These are phyloP conservation scores for Callocephalon fimbriatum DNA, from an alignment of 2,113 vertebrate species.

Conservation along the genomic window DNA sequence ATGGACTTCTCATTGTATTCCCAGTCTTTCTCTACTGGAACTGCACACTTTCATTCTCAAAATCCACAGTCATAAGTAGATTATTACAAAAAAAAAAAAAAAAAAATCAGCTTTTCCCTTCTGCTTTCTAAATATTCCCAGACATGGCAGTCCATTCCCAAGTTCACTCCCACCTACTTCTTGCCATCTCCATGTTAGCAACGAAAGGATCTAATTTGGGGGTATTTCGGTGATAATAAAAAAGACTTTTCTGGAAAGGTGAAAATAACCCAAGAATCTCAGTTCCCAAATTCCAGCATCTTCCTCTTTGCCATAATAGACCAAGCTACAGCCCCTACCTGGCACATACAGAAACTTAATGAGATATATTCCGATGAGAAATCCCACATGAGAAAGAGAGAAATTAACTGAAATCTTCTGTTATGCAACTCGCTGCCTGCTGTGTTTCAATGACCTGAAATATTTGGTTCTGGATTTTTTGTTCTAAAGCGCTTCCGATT, in stretches of 20 bases:
- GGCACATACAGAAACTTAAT: background rate
- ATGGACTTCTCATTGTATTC: background rate
- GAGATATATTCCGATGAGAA: background rate
- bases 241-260: conserved; percentile 20
- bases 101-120: fast-evolving
- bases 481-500: background rate
- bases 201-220: conserved; percentile 4
- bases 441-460: background rate
- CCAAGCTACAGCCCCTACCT: conserved; percentile 20
- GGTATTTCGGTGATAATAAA: background rate
- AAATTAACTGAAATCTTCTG: conserved; percentile 5
- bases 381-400: background rate
- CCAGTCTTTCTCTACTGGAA: conserved; percentile 5
- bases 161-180: conserved; percentile 59
- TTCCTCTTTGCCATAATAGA: background rate
- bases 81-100: background rate
- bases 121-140: background rate
- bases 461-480: background rate
- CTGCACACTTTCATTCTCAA: background rate
- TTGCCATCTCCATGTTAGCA: conserved; percentile 66
- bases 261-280: conserved; percentile 23
- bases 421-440: conserved; percentile 29
- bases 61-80: background rate
- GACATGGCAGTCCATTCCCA: conserved; percentile 40
- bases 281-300: background rate